These are phyloP conservation scores for Lasioglossum pauxillum DNA, from an alignment of 2,888 invertebrate genomes.

Conservation along the genomic window DNA sequence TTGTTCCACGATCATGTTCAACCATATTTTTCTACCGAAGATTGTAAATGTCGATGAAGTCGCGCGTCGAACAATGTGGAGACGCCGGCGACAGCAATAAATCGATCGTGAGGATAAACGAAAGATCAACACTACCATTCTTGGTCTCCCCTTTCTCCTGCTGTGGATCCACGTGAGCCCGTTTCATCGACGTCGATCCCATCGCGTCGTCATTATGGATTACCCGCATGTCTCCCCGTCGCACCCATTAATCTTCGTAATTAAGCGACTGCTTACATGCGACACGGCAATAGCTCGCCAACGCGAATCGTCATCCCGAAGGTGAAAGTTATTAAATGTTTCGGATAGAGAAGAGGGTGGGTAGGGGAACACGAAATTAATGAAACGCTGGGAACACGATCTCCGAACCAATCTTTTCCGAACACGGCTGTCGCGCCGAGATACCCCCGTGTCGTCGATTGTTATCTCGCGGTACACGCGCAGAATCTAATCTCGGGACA, in stretches of 20 bases:
- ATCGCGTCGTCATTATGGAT: slow-evolving; percentile 36
- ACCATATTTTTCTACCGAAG: background rate
- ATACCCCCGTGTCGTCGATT: background rate
- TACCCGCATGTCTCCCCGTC: slow-evolving; percentile 41
- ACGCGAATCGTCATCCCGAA: slow-evolving; percentile 26
- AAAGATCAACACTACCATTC: background rate
- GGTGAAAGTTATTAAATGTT: slow-evolving; percentile 39
- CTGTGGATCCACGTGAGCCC: background rate
- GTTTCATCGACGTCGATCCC: slow-evolving; percentile 19
- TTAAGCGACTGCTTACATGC: slow-evolving; percentile 39
- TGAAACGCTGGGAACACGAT: slow-evolving; percentile 1
- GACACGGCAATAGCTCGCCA: slow-evolving; percentile 11
- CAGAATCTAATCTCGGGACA: slow-evolving; percentile 7
- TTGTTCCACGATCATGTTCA: background rate
- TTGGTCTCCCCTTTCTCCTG: background rate
- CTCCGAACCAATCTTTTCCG: background rate
- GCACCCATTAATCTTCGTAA: slow-evolving; percentile 44
- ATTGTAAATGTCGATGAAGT: background rate
- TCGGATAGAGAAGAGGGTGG: background rate
- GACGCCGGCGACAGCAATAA: slow-evolving; percentile 20
- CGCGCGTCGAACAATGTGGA: background rate
- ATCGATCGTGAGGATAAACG: slow-evolving; percentile 30
- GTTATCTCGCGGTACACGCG: background rate
- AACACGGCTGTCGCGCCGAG: background rate
- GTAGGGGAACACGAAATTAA: background rate